Evolutionary conservation across 2,797 vertebrate species (phyloP).

Genomic region (Falco columbarius): DNA sequence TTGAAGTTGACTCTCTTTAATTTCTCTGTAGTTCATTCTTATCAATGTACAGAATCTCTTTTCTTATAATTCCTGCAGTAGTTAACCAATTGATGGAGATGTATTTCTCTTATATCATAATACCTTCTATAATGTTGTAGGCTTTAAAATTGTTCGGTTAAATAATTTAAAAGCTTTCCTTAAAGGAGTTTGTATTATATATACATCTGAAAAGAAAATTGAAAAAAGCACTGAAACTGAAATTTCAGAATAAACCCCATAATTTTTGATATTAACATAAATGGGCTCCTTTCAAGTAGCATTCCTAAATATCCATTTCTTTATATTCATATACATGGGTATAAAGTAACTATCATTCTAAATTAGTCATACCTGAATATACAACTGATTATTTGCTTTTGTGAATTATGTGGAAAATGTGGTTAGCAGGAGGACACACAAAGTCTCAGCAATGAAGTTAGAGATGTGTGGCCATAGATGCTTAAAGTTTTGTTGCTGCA

Average conservation of each 20-base stretch:
- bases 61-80: neutral
- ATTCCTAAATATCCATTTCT: neutral
- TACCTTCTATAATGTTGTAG: neutral
- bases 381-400: neutral
- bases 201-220: neutral
- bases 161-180: constrained; percentile 17
- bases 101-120: neutral
- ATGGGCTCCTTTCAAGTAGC: neutral
- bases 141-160: neutral
- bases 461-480: neutral
- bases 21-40: neutral
- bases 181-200: neutral
- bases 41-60: neutral
- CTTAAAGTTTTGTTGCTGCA: neutral
- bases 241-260: neutral
- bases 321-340: neutral
- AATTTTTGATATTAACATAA: neutral
- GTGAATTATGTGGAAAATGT: neutral
- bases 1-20: neutral
- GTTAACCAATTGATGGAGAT: neutral
- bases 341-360: neutral
- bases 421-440: neutral
- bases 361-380: neutral
- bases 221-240: neutral
- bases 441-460: neutral